phyloP scores from a whole-genome alignment of 2,888 invertebrate species.

The Drosophila leonis region DNA sequence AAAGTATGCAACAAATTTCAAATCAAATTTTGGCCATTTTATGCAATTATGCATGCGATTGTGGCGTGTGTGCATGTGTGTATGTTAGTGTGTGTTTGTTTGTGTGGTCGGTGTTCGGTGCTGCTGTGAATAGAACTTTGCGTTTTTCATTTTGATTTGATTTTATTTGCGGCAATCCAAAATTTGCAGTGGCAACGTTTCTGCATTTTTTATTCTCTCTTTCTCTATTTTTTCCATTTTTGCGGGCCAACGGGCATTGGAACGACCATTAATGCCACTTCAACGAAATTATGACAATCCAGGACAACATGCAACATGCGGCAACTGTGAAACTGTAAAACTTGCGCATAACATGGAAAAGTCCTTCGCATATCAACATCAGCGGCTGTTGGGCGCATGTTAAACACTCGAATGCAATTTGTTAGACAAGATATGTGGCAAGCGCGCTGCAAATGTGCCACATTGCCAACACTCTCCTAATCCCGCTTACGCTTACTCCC shows the following conservation, averaged over 20 bases:
- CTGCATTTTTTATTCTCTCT: slow-evolving; percentile 7
- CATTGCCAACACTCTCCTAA: slow-evolving; percentile 1
- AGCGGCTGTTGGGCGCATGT: slow-evolving; percentile 79
- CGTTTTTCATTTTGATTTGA: slow-evolving; percentile 73
- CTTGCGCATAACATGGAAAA: slow-evolving; percentile 75
- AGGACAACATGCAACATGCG: slow-evolving; percentile 19
- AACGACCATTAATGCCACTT: slow-evolving; percentile 71
- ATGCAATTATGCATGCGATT: slow-evolving; percentile 78
- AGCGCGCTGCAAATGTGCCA: slow-evolving; percentile 54
- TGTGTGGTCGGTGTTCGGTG: slow-evolving; percentile 22
- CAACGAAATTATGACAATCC: slow-evolving; percentile 74
- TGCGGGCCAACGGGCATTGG: slow-evolving; percentile 31
- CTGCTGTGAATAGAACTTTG: slow-evolving; percentile 33
- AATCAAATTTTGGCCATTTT: slow-evolving; percentile 73
- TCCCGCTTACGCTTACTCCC: neutral
- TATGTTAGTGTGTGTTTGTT: slow-evolving; percentile 17
- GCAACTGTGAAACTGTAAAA: slow-evolving; percentile 46
- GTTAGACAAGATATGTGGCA: slow-evolving; percentile 80
- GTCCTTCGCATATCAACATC: slow-evolving; percentile 78
- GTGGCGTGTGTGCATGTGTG: slow-evolving; percentile 46
- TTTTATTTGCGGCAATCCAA: slow-evolving; percentile 68
- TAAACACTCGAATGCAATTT: slow-evolving; percentile 82
- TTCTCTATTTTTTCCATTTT: slow-evolving; percentile 10
- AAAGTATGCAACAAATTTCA: slow-evolving; percentile 67
- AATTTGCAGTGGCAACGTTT: slow-evolving; percentile 35